Conservation (phyloP, 2,888 invertebrate genomes). For the Leptura quadrifasciata region DNA sequence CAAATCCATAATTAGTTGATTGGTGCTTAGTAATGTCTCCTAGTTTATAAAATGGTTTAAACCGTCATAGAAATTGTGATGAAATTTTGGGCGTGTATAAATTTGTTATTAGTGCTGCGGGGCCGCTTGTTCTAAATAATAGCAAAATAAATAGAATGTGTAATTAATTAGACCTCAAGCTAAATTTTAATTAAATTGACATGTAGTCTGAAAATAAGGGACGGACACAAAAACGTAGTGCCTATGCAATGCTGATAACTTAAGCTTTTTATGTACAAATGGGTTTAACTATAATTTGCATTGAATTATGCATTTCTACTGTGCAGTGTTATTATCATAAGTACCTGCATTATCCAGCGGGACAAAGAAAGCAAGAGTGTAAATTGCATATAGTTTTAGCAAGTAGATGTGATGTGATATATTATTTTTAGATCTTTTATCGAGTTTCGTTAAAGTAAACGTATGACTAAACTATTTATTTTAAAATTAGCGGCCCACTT, state of each 20-base stretch:
- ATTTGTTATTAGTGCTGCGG: neutral
- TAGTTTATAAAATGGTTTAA: too few species aligned
- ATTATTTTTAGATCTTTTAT: too few species aligned
- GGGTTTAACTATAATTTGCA: neutral
- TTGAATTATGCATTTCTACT: slow-evolving; percentile 11
- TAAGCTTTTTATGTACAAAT: neutral
- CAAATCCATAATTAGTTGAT: too few species aligned
- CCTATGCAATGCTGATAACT: neutral
- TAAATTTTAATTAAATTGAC: neutral
- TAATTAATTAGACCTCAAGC: slow-evolving; percentile 1
- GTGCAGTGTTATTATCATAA: slow-evolving; percentile 8
- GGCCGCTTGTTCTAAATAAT: neutral
- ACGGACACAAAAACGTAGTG: neutral
- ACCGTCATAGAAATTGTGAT: neutral
- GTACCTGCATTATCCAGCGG: neutral
- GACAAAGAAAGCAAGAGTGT: neutral
- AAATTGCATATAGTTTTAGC: neutral
- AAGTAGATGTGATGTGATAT: too few species aligned
- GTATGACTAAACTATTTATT: too few species aligned
- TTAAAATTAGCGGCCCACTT: too few species aligned
- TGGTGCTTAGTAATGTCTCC: too few species aligned
- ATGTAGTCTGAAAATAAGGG: neutral
- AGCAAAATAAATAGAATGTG: neutral
- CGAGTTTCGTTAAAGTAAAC: too few species aligned
- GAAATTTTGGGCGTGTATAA: neutral